A percentile compares a stretch with the other conserved stretches of the same genome.
Evolutionary conservation across 1,140 invertebrate species (phyloP).

Genomic region (Tetramorium parvispinum): DNA sequence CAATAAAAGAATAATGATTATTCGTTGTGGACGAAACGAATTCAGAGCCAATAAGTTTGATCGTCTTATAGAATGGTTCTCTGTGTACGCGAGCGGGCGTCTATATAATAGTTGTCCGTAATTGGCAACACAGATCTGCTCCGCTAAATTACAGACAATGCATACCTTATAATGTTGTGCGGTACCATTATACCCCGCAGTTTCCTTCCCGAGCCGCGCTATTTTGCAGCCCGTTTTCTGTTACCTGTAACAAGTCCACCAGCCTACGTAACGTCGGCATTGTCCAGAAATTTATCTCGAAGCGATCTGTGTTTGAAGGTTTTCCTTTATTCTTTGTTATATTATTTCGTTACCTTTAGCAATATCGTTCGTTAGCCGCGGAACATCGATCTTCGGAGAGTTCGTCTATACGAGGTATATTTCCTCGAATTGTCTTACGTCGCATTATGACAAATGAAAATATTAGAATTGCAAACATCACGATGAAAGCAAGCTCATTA

Average conservation of each 20-base stretch:
- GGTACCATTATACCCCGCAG: constrained; percentile 60
- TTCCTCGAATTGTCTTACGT: neutral
- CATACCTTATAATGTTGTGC: constrained; percentile 66
- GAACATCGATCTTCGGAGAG: constrained; percentile 16
- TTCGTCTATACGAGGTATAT: neutral
- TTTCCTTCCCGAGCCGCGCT: constrained; percentile 65
- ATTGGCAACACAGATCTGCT: constrained; percentile 71
- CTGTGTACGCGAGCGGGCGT: constrained; percentile 7
- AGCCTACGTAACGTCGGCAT: constrained; percentile 56
- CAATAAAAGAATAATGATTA: constrained; percentile 64
- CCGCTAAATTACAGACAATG: constrained; percentile 77
- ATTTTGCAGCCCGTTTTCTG: constrained; percentile 59
- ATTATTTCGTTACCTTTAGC: constrained; percentile 61
- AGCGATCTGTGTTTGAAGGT: constrained; percentile 57
- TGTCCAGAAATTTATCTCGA: constrained; percentile 70
- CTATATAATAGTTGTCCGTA: constrained; percentile 71
- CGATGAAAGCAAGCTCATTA: neutral
- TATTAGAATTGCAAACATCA: neutral
- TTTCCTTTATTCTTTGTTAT: constrained; percentile 61
- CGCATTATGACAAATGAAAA: neutral
- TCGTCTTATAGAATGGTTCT: constrained; percentile 62
- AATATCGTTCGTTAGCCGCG: constrained; percentile 39
- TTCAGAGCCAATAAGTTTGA: constrained; percentile 53
- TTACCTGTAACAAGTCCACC: constrained; percentile 55
- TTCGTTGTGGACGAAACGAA: constrained; percentile 53